Base-by-base conservation (phyloP, 2,113 vertebrate species). In the Labeo rohita region DNA sequence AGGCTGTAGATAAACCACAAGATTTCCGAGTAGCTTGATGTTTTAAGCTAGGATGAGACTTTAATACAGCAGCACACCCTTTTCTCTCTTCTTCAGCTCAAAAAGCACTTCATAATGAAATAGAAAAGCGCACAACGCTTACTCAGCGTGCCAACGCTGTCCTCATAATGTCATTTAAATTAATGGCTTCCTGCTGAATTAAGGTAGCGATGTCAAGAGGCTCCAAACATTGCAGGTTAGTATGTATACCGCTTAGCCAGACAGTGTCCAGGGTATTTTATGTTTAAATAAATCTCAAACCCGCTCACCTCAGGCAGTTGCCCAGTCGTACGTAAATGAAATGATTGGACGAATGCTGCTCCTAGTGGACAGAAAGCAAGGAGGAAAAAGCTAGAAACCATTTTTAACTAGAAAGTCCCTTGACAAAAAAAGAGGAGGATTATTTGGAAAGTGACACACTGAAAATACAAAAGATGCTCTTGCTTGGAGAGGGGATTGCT, bases 101-200 rank as follows among this genome's bases (percentile, higher is more conserved):
- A 13, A 72, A 76, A 81, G 74, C 78, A 82, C 79, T 77, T 73
- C 80, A 72, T 59, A 84, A 56, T 76, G 52, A 76, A 63, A 86
- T 16, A 85, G 36, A 89, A 28, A 54, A 15, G 74, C 45, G 2
- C 18, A 15, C 54, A 39, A 45, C 7, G 61, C 47, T 73, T 34
- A 52, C 68, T 82, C n/a, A 9, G 89, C 39, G 36, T 77, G 45
- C 66, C 49, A 85, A 23, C 43, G 5, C 45, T 88, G 86, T 87
- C 86, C 89, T 49, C 86, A 89, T 89, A 89, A 90, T 28, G 89
- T 90, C 89, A 82, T 61, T 49, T 80, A 87, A 87, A 89, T 90
- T 82, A 91, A 90, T 87, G 85, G 79, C 85, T 88, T 86, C 81
- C 86, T 72, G 63, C 77, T 83, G 85, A 87, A 88, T 89, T 90